phyloP scores from a whole-genome alignment of 2,888 invertebrate genomes.

The Troides helena region DNA sequence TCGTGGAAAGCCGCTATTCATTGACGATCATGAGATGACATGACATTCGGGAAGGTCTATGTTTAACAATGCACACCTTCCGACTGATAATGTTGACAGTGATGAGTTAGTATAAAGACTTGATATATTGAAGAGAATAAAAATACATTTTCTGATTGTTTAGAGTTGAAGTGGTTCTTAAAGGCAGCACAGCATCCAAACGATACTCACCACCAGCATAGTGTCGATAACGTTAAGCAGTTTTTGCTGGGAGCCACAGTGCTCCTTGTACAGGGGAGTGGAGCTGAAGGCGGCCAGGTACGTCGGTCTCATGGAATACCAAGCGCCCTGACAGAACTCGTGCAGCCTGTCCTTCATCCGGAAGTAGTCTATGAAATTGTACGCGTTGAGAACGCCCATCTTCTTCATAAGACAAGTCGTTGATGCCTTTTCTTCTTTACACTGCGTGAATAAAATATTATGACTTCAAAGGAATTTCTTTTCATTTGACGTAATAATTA shows the following conservation, averaged over 20 bases:
- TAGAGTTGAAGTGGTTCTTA: too few species aligned
- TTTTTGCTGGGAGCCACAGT: slow-evolving; percentile 63
- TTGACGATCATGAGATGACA: too few species aligned
- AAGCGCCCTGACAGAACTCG: slow-evolving; percentile 42
- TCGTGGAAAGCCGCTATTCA: too few species aligned
- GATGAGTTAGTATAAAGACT: too few species aligned
- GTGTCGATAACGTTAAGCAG: slow-evolving; percentile 64
- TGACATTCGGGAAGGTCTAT: too few species aligned
- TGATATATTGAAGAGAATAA: too few species aligned
- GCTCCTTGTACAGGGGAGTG: slow-evolving; percentile 52
- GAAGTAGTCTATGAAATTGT: slow-evolving; percentile 67
- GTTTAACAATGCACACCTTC: too few species aligned
- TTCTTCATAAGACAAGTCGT: slow-evolving; percentile 57
- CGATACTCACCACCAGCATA: slow-evolving; percentile 59
- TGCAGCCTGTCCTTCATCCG: slow-evolving; percentile 61
- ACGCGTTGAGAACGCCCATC: slow-evolving; percentile 64
- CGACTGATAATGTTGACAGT: too few species aligned
- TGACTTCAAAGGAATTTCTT: not conserved
- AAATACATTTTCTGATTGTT: too few species aligned
- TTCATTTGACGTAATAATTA: too few species aligned
- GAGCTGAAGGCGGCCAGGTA: slow-evolving; percentile 49
- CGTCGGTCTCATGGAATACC: slow-evolving; percentile 43
- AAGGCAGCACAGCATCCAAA: too few species aligned
- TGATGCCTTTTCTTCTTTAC: slow-evolving; percentile 51
- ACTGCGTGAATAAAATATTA: slow-evolving; percentile 43